phyloP scores from a whole-genome alignment of 2,888 invertebrate species.

The Chalcosyrphus nemorum region DNA sequence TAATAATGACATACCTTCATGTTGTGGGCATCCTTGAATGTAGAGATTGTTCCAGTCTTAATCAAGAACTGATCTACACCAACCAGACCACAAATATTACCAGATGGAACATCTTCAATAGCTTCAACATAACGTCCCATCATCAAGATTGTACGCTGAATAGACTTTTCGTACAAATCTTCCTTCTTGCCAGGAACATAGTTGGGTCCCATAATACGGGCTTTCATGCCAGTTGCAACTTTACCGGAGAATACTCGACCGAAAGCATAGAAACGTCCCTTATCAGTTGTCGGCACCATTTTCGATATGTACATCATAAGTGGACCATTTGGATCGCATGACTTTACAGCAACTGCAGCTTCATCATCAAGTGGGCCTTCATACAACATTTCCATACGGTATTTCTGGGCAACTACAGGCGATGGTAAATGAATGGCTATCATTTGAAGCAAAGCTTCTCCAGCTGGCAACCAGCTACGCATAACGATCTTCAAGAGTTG shows the following conservation, averaged over 20 bases:
- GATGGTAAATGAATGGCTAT: constrained; percentile 99
- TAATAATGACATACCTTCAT: constrained; percentile 86
- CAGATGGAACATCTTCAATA: constrained; percentile 99
- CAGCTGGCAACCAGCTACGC: constrained; percentile 99
- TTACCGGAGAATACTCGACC: constrained; percentile 99
- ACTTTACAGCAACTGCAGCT: constrained; percentile 94
- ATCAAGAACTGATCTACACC: constrained; percentile 99
- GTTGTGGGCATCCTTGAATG: constrained; percentile 99
- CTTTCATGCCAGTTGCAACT: constrained; percentile 94
- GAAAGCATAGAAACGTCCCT: constrained; percentile 99
- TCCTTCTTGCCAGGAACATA: constrained; percentile 99
- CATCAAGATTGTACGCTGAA: constrained; percentile 99
- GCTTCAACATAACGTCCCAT: constrained; percentile 99
- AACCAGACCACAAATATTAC: constrained; percentile 99
- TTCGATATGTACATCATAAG: constrained; percentile 99
- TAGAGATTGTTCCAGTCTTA: constrained; percentile 99
- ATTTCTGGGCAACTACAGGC: constrained; percentile 99
- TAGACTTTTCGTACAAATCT: constrained; percentile 99
- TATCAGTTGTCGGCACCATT: constrained; percentile 99
- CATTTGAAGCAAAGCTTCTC: constrained; percentile 99
- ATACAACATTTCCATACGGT: constrained; percentile 99
- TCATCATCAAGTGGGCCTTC: constrained; percentile 99
- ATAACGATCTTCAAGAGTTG: constrained; percentile 97
- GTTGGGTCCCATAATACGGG: constrained; percentile 99
- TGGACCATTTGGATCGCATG: constrained; percentile 97